Conservation (phyloP, 2,113 vertebrate genomes). For the Crotalus viridis region DNA sequence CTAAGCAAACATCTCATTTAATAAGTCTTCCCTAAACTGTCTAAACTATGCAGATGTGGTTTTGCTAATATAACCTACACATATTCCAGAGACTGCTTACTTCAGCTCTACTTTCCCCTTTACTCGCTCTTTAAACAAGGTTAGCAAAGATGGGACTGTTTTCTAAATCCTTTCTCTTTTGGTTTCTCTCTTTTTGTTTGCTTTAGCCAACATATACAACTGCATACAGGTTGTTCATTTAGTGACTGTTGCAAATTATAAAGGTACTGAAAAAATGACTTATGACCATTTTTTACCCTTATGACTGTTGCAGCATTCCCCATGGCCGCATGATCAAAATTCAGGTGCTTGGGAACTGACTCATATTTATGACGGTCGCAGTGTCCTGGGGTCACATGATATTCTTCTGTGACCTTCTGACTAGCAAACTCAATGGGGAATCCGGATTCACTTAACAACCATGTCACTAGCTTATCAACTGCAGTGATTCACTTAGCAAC, state of each 20-base stretch:
- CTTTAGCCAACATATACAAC: background rate
- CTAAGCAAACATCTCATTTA: background rate
- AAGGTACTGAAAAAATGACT: background rate
- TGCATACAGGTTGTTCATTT: background rate
- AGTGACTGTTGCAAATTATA: background rate
- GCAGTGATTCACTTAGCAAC: background rate
- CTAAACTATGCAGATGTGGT: background rate
- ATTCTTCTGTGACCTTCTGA: background rate
- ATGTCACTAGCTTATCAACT: background rate
- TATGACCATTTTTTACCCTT: background rate
- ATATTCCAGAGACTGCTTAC: background rate
- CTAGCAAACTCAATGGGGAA: background rate
- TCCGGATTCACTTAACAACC: background rate
- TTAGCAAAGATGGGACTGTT: background rate
- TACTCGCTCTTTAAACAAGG: background rate
- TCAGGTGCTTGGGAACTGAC: background rate
- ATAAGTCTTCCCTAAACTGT: rapidly evolving
- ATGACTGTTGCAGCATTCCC: background rate
- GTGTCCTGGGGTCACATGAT: background rate
- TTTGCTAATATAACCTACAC: background rate
- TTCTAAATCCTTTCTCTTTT: background rate
- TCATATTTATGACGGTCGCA: background rate
- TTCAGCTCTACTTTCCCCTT: background rate
- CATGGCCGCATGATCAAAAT: background rate
- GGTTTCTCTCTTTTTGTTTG: background rate